Base-by-base conservation (phyloP, 64 coral and sea anemone species). In the Pachyseris speciosa region DNA sequence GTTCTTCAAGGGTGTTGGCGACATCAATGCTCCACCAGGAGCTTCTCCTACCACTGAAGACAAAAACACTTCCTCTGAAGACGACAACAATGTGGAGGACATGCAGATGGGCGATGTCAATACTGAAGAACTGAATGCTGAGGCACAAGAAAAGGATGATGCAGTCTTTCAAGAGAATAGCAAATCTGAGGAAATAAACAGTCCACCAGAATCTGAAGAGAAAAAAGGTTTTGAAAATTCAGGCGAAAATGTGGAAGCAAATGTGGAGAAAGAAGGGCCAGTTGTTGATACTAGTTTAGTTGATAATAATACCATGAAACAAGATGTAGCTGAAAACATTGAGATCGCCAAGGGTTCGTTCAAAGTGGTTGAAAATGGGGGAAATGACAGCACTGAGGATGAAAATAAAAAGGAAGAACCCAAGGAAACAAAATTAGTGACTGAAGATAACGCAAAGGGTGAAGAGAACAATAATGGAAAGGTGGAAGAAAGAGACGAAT, bases 1-100 rank as follows among this genome's bases (percentile, higher is more conserved):
- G 86, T 99, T 93, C 67, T 99, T 99, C 60, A 99, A 91, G 13
- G 97, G 97, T 2, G 94, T 95, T 9, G 97, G 97, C 48, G 97
- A 99, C 63, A 99, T 99, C 25, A 99, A 99, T 93, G 97, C 97
- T 17, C 97, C 97, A 12, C 81, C 87, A 4, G 80, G 78, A 25
- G 22, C 75, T 5, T 22, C 77, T n/a, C 5, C 32, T 60, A 5
- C 20, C 4, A 43, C 70, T 30, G 68, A 68, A 28, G 84, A 87
- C 67, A 68, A 64, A 36, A 83, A 65, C 40, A 47, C 48, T 32
- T 53, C 83, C 42, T 57, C 49, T 61, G 75, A 36, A 75, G 24
- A 75, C 40, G 7, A 20, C 17, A 13, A 3, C 25, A 31, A 73
- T 26, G 10, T 1, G 25, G 29, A 30, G 10, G 63, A 59, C 6